A percentile compares a stretch with the other conserved stretches of the same genome.
These are phyloP conservation scores for Carassius gibelio DNA, from an alignment of 2,113 vertebrate species.

Conservation along the genomic window DNA sequence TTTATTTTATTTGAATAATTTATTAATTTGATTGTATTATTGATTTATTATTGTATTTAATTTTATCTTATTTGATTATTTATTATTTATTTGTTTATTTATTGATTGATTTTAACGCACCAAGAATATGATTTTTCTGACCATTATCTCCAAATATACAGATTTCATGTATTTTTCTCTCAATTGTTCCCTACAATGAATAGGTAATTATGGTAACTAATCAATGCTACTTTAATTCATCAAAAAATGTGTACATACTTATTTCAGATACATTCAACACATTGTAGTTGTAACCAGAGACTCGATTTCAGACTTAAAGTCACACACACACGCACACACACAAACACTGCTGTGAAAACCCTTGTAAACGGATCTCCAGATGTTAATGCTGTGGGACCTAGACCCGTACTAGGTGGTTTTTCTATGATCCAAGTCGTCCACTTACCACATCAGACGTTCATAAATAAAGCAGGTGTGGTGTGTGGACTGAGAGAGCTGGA, in stretches of 20 bases:
- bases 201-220: too few species aligned
- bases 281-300: neutral
- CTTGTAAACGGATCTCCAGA: constrained; percentile 36
- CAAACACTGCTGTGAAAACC: neutral
- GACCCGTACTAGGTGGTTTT: neutral
- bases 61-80: too few species aligned
- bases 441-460: constrained; percentile 41
- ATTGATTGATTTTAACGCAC: too few species aligned
- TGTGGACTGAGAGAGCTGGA: neutral
- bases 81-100: too few species aligned
- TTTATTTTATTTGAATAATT: too few species aligned
- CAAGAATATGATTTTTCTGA: too few species aligned
- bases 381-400: constrained; percentile 5
- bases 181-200: too few species aligned
- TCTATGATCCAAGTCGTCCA: constrained; percentile 20
- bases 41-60: too few species aligned
- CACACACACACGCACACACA: neutral
- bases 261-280: neutral
- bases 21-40: too few species aligned
- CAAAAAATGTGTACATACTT: neutral
- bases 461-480: constrained; percentile 42
- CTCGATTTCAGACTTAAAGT: neutral
- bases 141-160: too few species aligned
- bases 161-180: too few species aligned
- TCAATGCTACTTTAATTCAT: neutral